phyloP scores from a whole-genome alignment of 1,140 invertebrate genomes.

The Cydia pomonella region DNA sequence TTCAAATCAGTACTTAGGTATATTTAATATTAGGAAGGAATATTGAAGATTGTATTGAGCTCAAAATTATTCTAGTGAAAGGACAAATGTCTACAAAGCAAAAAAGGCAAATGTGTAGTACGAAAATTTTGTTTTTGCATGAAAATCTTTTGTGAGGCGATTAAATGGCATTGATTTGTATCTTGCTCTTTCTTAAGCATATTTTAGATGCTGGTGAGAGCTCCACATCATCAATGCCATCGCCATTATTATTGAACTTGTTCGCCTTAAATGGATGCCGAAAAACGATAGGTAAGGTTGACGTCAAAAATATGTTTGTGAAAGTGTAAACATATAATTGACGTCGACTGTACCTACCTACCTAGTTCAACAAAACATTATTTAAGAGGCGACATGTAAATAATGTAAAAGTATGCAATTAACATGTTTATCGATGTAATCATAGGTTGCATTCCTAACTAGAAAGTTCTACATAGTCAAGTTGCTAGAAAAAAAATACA shows the following conservation, averaged over 20 bases:
- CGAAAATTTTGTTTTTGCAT: background rate
- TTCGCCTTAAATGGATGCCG: background rate
- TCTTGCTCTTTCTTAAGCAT: background rate
- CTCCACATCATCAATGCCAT: background rate
- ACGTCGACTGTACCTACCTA: too few relatives aligned
- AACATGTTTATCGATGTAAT: too few relatives aligned
- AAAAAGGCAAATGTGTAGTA: background rate
- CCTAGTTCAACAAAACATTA: too few relatives aligned
- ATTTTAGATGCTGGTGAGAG: background rate
- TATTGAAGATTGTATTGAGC: conserved; percentile 8
- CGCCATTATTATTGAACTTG: background rate
- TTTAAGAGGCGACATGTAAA: too few relatives aligned
- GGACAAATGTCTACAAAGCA: background rate
- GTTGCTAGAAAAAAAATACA: too few relatives aligned
- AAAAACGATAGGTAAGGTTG: background rate
- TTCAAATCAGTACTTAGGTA: background rate
- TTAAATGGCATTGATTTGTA: background rate
- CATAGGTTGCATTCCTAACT: too few relatives aligned
- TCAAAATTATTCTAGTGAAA: background rate
- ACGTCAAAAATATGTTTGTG: too few relatives aligned
- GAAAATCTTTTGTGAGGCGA: background rate
- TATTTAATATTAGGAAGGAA: background rate
- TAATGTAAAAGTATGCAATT: too few relatives aligned
- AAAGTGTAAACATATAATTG: too few relatives aligned
- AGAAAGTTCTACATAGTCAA: too few relatives aligned